These are phyloP conservation scores for Gambusia affinis DNA, from an alignment of 2,113 vertebrate genomes.

Conservation along the genomic window DNA sequence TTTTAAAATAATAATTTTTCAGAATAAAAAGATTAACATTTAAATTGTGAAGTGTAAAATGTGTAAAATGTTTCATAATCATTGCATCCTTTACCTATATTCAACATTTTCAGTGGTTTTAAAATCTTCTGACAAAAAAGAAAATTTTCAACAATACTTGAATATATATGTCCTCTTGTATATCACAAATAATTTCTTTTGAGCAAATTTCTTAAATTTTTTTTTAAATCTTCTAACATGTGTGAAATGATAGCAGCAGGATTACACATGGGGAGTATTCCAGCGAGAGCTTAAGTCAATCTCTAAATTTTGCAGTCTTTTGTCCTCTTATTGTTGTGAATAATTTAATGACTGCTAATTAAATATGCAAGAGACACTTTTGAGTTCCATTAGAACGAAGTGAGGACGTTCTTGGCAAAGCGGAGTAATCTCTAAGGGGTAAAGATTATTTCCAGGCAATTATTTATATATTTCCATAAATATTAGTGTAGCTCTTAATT, in stretches of 20 bases:
- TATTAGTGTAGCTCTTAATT: background rate
- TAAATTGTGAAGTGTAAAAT: no score
- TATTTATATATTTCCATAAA: background rate
- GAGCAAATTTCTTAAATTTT: background rate
- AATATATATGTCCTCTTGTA: no score
- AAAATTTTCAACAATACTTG: no score
- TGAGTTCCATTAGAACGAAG: constrained; percentile 22
- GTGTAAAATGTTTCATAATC: no score
- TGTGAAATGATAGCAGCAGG: background rate
- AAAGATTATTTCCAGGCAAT: constrained; percentile 22
- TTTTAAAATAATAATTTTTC: no score
- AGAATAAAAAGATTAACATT: no score
- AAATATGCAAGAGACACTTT: constrained; percentile 45
- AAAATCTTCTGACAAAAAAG: no score
- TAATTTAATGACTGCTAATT: constrained; percentile 38
- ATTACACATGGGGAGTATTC: background rate
- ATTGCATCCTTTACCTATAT: background rate
- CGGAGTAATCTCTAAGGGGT: constrained; percentile 16
- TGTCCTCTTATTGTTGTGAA: constrained; percentile 36
- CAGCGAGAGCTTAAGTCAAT: background rate
- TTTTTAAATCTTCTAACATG: background rate
- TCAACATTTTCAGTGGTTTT: background rate
- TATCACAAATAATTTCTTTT: background rate
- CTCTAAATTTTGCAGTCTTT: constrained; percentile 2
- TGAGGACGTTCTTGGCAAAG: constrained; percentile 1